Base-by-base conservation (phyloP, 2,113 vertebrate genomes). In the Megaceryle maxima region DNA sequence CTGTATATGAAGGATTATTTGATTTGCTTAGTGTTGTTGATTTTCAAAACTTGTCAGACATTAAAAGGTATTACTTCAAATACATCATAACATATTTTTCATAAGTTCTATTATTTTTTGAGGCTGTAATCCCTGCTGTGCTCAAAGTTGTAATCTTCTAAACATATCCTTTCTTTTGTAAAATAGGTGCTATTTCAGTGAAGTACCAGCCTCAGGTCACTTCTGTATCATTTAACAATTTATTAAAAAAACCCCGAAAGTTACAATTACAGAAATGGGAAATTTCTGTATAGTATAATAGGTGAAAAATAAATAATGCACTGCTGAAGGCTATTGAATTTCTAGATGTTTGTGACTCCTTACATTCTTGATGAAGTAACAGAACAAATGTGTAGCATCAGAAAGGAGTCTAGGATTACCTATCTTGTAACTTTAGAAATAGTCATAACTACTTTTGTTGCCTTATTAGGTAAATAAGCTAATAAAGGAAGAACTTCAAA, bases 401-500 rank as follows among this genome's bases (percentile, higher is more conserved):
- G n/a, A 67, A 92, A 87, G 46, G 2, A 74, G 17, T 20, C 5
- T 59, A 53, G 22, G 8, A 33, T 46, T 93, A 13, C 21, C 4
- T 68, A 3, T 59, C 18, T 66, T 73, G 6, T 77, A 56, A 60
- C 62, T 90, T 80, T 46, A 72, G 24, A 86, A 74, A 50, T 76
- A 62, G 2, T 68, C 5, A 21, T 75, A 43, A 80, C 57, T 75
- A 10, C 70, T 92, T 82, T 84, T 44, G 44, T 94, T 10, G 0
- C 13, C 3, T 48, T 82, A 12, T 33, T 95, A 97, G 99, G 96
- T 96, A 88, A 99, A 98, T 97, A 99, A 99, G 90, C 92, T 99
- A 80, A 97, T 99, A 94, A 99, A 99, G 83, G 99, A 99, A 95
- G 99, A 99, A 90, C 97, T 99, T 56, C 99, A 99, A 94, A 98